Evolutionary conservation across 2,113 vertebrate genomes (phyloP).

Genomic region (Morone saxatilis): DNA sequence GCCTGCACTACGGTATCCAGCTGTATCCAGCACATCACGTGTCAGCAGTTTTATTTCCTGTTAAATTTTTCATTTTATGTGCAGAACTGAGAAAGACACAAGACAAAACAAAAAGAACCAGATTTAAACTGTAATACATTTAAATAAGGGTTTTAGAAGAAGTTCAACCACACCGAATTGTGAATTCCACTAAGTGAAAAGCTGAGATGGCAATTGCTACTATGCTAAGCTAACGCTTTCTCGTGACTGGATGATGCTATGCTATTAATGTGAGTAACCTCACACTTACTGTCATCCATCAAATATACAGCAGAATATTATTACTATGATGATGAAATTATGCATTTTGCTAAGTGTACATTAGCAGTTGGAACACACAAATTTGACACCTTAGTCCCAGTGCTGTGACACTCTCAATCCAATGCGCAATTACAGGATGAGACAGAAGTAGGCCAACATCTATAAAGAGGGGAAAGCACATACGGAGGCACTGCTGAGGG

Average conservation of each 20-base stretch:
- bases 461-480: conserved; percentile 53
- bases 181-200: too few species aligned
- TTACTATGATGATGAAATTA: not conserved
- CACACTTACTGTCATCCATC: too few species aligned
- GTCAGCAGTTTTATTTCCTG: conserved; percentile 19
- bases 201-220: too few species aligned
- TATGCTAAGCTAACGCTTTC: too few species aligned
- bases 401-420: conserved; percentile 50
- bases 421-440: conserved; percentile 61
- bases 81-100: not conserved
- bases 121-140: too few species aligned
- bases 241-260: too few species aligned
- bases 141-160: too few species aligned
- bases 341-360: not conserved
- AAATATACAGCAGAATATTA: not conserved
- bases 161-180: too few species aligned
- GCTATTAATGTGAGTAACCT: too few species aligned
- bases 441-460: conserved; percentile 78
- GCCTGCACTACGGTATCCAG: not conserved
- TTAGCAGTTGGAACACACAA: conserved; percentile 5
- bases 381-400: conserved; percentile 7
- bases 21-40: not conserved
- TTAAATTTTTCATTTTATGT: conserved; percentile 5
- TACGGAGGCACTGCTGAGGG: conserved; percentile 58
- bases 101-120: not conserved